phyloP scores from a whole-genome alignment of 2,888 invertebrate genomes.

The Eupithecia exiguata region DNA sequence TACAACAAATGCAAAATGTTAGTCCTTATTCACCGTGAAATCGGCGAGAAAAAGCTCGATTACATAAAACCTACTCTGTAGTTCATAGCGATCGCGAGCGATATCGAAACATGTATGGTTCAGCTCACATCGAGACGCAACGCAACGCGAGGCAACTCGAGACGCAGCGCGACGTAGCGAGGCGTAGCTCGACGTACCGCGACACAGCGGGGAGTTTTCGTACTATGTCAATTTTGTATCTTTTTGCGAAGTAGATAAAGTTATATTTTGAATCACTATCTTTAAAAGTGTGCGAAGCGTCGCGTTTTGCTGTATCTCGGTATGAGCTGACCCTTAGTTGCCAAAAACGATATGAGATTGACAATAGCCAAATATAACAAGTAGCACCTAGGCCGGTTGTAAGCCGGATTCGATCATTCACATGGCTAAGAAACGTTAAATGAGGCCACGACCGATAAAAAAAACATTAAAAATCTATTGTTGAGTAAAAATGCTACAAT shows the following conservation, averaged over 20 bases:
- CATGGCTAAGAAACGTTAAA: slow-evolving; percentile 64
- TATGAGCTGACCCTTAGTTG: slow-evolving; percentile 5
- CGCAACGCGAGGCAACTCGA: too few species aligned
- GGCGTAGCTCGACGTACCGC: too few species aligned
- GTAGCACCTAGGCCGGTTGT: slow-evolving; percentile 73
- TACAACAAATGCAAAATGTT: slow-evolving; percentile 33
- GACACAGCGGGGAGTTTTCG: too few species aligned
- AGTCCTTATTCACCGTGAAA: slow-evolving; percentile 28
- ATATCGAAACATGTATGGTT: slow-evolving; percentile 23
- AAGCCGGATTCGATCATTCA: slow-evolving; percentile 53
- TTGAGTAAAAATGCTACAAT: neutral
- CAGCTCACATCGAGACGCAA: too few species aligned
- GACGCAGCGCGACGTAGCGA: too few species aligned
- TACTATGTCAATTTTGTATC: too few species aligned
- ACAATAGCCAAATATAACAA: slow-evolving; percentile 58
- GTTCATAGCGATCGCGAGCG: slow-evolving; percentile 25
- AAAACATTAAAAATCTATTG: neutral
- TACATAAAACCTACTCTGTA: slow-evolving; percentile 30
- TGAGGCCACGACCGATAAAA: slow-evolving; percentile 46
- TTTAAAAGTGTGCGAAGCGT: too few species aligned
- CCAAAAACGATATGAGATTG: slow-evolving; percentile 36
- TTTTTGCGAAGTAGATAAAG: too few species aligned
- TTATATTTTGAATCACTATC: too few species aligned
- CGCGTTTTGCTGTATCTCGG: too few species aligned
- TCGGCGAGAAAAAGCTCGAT: slow-evolving; percentile 38